Evolutionary conservation across 92 coral and sea anemone species (phyloP).

Genomic region (Isaurus tuberculatus): DNA sequence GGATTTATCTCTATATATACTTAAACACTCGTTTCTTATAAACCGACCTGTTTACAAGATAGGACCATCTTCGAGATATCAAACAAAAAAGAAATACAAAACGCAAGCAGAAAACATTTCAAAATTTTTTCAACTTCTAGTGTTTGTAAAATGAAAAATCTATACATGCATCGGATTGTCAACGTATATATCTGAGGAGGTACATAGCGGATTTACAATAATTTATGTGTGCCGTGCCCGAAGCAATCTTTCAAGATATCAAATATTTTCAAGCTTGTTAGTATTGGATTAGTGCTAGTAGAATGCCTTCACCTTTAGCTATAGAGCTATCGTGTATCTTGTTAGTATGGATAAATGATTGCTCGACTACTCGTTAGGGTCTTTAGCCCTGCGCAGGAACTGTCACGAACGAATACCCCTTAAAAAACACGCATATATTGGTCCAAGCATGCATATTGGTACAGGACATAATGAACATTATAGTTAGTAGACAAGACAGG

Average conservation of each 20-base stretch:
- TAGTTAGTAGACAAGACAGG: too few species aligned
- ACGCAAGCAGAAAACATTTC: neutral
- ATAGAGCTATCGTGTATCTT: constrained; percentile 28
- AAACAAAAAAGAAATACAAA: neutral
- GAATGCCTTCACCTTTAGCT: constrained; percentile 19
- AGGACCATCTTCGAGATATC: neutral
- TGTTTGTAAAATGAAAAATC: neutral
- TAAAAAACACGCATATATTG: neutral
- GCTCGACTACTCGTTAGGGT: neutral
- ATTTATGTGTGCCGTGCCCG: constrained; percentile 20
- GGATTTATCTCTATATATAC: too few species aligned
- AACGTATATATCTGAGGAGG: neutral
- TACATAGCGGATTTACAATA: neutral
- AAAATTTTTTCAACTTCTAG: neutral
- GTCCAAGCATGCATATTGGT: neutral
- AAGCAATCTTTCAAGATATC: constrained; percentile 7
- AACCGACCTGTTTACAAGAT: too few species aligned
- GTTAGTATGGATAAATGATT: constrained; percentile 15
- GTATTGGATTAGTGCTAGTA: constrained; percentile 28
- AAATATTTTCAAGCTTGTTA: constrained; percentile 45
- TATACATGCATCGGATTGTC: neutral
- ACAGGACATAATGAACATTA: neutral
- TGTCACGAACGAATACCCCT: neutral
- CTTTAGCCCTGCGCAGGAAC: neutral
- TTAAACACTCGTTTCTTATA: too few species aligned